A percentile compares a stretch with the other conserved stretches of the same genome.
phyloP scores from a whole-genome alignment of 1,140 invertebrate species.

The Elymnias hypermnestra region DNA sequence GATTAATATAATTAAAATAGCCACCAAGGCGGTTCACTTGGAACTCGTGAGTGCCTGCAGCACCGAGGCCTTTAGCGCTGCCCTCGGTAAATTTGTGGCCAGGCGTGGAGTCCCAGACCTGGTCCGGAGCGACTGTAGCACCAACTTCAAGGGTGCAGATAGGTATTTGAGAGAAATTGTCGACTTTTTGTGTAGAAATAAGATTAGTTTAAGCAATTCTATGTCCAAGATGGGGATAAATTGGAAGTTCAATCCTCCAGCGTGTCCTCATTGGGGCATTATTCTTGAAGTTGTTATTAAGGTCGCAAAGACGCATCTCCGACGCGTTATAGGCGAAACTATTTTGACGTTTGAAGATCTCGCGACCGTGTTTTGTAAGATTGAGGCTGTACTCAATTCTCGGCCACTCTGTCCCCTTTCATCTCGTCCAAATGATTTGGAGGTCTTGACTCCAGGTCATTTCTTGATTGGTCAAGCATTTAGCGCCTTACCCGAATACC shows the following conservation, averaged over 20 bases:
- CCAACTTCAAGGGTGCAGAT: no score
- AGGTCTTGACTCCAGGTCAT: no score
- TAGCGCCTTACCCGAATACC: no score
- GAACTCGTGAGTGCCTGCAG: conserved; percentile 7
- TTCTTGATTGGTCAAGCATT: no score
- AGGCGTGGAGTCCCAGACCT: conserved; percentile 12
- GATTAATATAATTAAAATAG: no score
- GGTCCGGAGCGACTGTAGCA: conserved; percentile 12
- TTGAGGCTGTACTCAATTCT: conserved; percentile 18
- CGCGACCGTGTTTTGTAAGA: conserved; percentile 11
- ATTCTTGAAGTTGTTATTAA: conserved; percentile 17
- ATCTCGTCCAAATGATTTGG: conserved; percentile 21
- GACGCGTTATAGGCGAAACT: conserved; percentile 13
- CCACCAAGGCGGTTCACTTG: conserved; percentile 8
- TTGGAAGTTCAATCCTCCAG: conserved; percentile 14
- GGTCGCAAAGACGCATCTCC: conserved; percentile 13
- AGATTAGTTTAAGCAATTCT: conserved; percentile 6
- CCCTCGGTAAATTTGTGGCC: conserved; percentile 9
- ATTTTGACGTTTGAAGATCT: conserved; percentile 18
- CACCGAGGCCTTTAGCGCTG: conserved; percentile 13
- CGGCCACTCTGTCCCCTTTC: conserved; percentile 14
- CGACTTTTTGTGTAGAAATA: no score
- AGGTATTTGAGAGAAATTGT: no score
- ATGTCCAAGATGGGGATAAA: neutral
- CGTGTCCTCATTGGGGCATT: conserved; percentile 10